Percentiles rank a stretch among this genome's conserved stretches.
These are phyloP conservation scores for Macheiramphus alcinus DNA, from an alignment of 2,113 vertebrate species.

Conservation along the genomic window DNA sequence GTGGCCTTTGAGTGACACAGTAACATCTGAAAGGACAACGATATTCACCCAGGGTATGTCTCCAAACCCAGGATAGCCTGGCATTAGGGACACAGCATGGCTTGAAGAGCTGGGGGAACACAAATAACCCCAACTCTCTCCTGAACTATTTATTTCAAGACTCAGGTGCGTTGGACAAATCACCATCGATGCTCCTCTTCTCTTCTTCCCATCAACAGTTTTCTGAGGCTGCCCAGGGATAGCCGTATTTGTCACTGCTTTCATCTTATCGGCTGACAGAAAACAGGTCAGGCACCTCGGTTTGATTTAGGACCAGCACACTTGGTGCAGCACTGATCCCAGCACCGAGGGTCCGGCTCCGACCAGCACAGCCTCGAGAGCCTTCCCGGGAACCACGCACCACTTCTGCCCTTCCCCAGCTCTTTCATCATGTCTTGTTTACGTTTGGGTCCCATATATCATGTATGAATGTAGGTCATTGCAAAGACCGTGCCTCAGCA, in stretches of 20 bases:
- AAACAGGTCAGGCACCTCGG: background rate
- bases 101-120: background rate
- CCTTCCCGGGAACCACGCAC: background rate
- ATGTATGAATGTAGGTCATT: background rate
- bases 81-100: background rate
- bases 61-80: background rate
- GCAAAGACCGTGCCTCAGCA: background rate
- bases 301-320: background rate
- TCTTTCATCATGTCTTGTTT: background rate
- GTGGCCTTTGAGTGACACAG: background rate
- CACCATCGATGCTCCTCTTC: background rate
- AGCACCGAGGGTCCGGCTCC: fast-evolving
- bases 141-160: background rate
- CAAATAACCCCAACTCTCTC: background rate
- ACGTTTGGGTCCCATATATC: background rate
- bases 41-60: background rate
- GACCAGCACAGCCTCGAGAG: fast-evolving
- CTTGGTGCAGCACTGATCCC: background rate
- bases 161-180: background rate
- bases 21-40: background rate
- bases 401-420: background rate
- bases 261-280: background rate
- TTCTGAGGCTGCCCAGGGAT: background rate
- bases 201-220: background rate
- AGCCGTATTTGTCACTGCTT: background rate